These are phyloP conservation scores for Parazoanthus atlanticus DNA, from an alignment of 92 coral and sea anemone species.

Conservation along the genomic window DNA sequence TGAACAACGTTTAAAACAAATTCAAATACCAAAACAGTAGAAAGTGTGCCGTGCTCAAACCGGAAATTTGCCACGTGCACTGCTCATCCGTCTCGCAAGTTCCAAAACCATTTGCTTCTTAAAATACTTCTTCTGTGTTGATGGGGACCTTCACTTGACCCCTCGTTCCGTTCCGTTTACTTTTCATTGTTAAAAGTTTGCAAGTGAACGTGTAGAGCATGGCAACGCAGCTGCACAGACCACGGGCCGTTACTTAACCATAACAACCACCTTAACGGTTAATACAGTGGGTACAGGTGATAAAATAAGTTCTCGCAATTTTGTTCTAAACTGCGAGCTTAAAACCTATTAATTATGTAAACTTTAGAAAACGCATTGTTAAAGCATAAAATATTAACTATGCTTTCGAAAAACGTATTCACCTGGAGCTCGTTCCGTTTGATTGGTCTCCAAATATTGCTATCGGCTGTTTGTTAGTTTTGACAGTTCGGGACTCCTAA, in stretches of 20 bases:
- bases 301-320: not conserved
- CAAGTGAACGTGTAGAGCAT: constrained; percentile 21
- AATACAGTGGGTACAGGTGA: not conserved
- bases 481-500: not conserved
- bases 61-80: not conserved
- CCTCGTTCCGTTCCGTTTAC: constrained; percentile 31
- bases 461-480: not conserved
- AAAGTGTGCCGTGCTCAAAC: not conserved
- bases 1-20: too few relatives aligned
- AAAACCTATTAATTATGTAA: not conserved
- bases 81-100: not conserved
- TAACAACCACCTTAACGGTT: not conserved
- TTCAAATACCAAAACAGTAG: not conserved
- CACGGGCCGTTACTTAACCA: constrained; percentile 9
- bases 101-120: not conserved
- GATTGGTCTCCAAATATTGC: not conserved
- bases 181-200: constrained; percentile 10
- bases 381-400: not conserved
- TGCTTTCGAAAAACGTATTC: not conserved
- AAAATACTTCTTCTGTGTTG: constrained; percentile 1
- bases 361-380: not conserved
- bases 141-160: constrained; percentile 5
- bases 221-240: constrained; percentile 21
- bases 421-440: not conserved
- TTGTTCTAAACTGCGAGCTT: not conserved